Base-by-base conservation (phyloP, 2,113 vertebrate species). In the Rhynchomys soricoides region DNA sequence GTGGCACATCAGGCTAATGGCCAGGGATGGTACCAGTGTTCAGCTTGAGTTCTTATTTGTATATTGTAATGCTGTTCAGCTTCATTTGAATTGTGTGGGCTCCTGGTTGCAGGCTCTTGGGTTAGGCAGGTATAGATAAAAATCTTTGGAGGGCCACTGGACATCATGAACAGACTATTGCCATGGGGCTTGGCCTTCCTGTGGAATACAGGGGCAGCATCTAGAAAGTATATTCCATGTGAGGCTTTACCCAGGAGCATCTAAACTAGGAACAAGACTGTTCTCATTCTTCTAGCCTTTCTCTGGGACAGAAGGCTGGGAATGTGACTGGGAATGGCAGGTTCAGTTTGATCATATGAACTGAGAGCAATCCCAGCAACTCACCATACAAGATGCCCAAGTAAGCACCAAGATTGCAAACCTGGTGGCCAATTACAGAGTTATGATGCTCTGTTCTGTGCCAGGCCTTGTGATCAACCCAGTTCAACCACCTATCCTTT, bases 31-130 rank as follows among this genome's bases (percentile, higher is more conserved):
- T 13, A 1, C 7, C 43, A 3, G 29, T 34, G 9, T 40, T 77
- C 48, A 12, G 11, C 8, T 50, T 24, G 59, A 40, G n/a, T 21
- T 59, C 1, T 0, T 0, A 3, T 1, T 3, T 4, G 31, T 31
- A 1, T 13, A 2, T 0, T 5, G 11, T 1, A 2, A 40, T 68
- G 12, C 43, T 9, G 77, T 57, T 55, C 48, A 15, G 55, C 89
- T 31, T 48, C 55, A 15, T 71, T n/a, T 43, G 68, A 92, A 48
- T 12, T 2, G 74, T 55, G 8, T 21, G 79, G 86, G 40, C 64
- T 62, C 43, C n/a, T 57, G 17, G 77, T 22, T 1, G 0, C n/a
- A 34, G 62, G 37, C 37, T 22, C 52, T 73, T 1, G 29, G 37
- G 70, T 40, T 19, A 31, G 71, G 64, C 13, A 40, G 64, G 22